Evolutionary conservation across 1,140 invertebrate species (phyloP).

Genomic region (Musca vetustissima): DNA sequence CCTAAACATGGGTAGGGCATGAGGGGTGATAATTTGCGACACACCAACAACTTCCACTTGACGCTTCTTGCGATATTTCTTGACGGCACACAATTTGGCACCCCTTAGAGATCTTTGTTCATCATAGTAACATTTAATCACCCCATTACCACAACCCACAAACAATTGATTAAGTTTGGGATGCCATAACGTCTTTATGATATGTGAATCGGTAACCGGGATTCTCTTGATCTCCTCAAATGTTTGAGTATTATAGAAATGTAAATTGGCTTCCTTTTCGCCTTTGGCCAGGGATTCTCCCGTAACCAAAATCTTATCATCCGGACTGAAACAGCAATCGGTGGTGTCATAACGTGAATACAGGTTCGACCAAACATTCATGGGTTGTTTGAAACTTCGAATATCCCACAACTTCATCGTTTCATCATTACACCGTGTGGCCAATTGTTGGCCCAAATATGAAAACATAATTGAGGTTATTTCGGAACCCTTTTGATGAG

Average conservation of each 20-base stretch:
- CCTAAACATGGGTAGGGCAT: constrained; percentile 93
- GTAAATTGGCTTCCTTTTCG: constrained; percentile 70
- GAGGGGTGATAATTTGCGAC: constrained; percentile 96
- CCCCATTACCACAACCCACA: constrained; percentile 88
- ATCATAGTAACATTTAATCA: constrained; percentile 90
- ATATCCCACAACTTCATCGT: constrained; percentile 96
- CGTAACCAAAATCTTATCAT: constrained; percentile 87
- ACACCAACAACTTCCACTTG: constrained; percentile 84
- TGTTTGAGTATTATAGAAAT: constrained; percentile 81
- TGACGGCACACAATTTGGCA: constrained; percentile 87
- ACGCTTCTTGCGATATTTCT: constrained; percentile 76
- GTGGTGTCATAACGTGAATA: constrained; percentile 89
- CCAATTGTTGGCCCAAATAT: constrained; percentile 69
- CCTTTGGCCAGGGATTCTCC: constrained; percentile 79
- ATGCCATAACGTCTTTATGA: constrained; percentile 93
- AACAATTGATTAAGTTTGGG: constrained; percentile 96
- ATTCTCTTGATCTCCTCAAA: constrained; percentile 78
- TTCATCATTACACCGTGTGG: constrained; percentile 86
- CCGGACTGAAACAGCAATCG: constrained; percentile 79
- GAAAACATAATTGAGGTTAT: constrained; percentile 86
- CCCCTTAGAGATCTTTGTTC: constrained; percentile 82
- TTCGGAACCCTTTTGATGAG: constrained; percentile 80
- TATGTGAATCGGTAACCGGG: constrained; percentile 74
- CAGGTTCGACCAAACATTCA: constrained; percentile 70
- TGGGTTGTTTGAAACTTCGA: constrained; percentile 76